Base-by-base conservation (phyloP, 1,140 invertebrate species). In the Macrobrachium nipponense region DNA sequence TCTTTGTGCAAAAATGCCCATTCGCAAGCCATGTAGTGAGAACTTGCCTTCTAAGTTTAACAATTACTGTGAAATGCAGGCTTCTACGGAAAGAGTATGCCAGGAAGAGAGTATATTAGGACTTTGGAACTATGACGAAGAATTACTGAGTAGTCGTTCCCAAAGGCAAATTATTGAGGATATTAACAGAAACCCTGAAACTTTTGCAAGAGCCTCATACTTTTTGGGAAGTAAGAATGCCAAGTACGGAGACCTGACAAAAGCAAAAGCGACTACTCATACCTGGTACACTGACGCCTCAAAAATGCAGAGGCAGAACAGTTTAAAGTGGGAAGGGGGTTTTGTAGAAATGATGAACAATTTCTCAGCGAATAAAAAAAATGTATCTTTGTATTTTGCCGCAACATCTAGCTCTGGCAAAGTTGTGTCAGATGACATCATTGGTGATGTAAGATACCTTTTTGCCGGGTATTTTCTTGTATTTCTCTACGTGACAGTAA, bases 171-270 rank as follows among this genome's bases (percentile, higher is more conserved):
- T 89, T 58, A 87, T 89, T 64, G 36, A 82, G 2, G 87, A 86
- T 27, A 51, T 89, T 14, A 89, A 89, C 62, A 61, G 27, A 36
- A 36, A 27, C 17, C 59, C 61, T 20, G 72, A 87, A 61, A 88
- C 66, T 61, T 95, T 93, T 17, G 91, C 94, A 70, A 94, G 95
- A 89, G 95, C 93, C 87, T 92, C 91, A 20, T 91, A 93, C 80
- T 91, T 95, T 70, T 90, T 96, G 20, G 94, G 95, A 84, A 94
- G 92, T 18, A 86, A 95, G 60, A 91, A 89, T 86, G 93, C 96
- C 90, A 89, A 91, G 43, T 90, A 89, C 76, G 95, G 94, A 14
- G 91, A 93, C 87, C 94, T 96, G 62, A 90, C 95, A 58, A 91
- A 92, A 77, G 95, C 95, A 10, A 92, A 90, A 89, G 93, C 94